Evolutionary conservation across 1,140 invertebrate species (phyloP).

Genomic region (Sitobion miscanthi): DNA sequence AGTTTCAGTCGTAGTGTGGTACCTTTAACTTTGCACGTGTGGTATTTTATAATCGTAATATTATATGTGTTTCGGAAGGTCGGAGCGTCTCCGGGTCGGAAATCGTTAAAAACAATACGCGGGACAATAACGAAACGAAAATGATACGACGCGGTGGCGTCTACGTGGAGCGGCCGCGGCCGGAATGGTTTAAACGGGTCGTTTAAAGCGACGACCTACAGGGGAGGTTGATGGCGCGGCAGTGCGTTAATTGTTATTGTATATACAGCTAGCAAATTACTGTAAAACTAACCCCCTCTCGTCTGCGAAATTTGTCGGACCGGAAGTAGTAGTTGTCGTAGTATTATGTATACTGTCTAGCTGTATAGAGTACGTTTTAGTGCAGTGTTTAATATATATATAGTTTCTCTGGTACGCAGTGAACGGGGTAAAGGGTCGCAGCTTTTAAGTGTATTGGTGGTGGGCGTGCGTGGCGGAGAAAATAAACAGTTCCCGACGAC

Average conservation of each 20-base stretch:
- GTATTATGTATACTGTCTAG: background rate
- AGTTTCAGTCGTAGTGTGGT: background rate
- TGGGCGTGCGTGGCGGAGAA: background rate
- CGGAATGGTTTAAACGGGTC: background rate
- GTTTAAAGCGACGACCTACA: background rate
- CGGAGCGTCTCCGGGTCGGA: background rate
- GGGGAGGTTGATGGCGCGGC: background rate
- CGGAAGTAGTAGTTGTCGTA: background rate
- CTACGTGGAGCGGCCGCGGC: background rate
- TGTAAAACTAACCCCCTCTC: background rate
- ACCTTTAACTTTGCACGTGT: background rate
- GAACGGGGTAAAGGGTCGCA: background rate
- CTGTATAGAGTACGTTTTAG: background rate
- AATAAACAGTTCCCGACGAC: background rate
- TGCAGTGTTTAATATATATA: background rate
- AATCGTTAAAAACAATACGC: background rate
- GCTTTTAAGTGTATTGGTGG: background rate
- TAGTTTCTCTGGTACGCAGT: background rate
- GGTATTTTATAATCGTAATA: background rate
- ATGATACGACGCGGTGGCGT: background rate
- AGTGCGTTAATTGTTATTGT: conserved; percentile 8
- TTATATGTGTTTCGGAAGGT: background rate
- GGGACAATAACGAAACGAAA: background rate
- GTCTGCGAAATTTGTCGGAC: background rate
- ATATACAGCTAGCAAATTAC: background rate